Percentiles rank a stretch among this genome's conserved stretches.
Conservation (phyloP, 2,113 vertebrate species). For the Pangasianodon gigas region DNA sequence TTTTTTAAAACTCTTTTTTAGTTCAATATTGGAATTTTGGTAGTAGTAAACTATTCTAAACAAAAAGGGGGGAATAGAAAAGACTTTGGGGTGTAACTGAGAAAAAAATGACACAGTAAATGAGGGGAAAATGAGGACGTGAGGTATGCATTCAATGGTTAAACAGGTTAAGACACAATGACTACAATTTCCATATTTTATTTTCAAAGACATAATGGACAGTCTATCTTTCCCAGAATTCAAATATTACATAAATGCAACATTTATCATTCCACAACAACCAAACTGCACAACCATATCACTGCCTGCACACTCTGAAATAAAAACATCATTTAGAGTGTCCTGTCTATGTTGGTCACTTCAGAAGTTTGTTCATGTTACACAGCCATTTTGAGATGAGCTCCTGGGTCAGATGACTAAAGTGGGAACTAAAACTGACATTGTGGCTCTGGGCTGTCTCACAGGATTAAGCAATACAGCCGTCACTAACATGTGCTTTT, state of each 20-base stretch:
- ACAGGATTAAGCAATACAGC: slow-evolving; percentile 78
- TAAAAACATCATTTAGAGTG: slow-evolving; percentile 37
- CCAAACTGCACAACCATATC: slow-evolving; percentile 14
- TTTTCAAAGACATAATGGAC: not conserved
- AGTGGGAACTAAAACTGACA: slow-evolving; percentile 76
- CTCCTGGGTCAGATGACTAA: slow-evolving; percentile 66
- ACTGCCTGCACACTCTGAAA: slow-evolving; percentile 9
- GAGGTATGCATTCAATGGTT: not conserved
- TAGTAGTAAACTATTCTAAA: not conserved
- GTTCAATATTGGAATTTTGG: not conserved
- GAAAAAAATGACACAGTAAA: not conserved
- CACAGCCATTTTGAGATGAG: slow-evolving; percentile 68
- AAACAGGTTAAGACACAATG: not conserved
- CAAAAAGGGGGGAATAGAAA: not conserved
- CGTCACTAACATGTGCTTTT: slow-evolving; percentile 74
- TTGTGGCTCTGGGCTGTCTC: slow-evolving; percentile 77
- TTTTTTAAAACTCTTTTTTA: not conserved
- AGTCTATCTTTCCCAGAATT: slow-evolving; percentile 18
- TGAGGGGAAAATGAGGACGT: not conserved
- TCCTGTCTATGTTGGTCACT: slow-evolving; percentile 55
- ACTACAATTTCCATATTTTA: not conserved
- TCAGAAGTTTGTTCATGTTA: slow-evolving; percentile 69
- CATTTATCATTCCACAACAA: slow-evolving; percentile 38
- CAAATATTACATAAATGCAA: not conserved
- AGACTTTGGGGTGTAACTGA: not conserved